A percentile compares a stretch with the other conserved stretches of the same genome.
phyloP scores from a whole-genome alignment of 2,797 vertebrate genomes.

The Pteronotus mesoamericanus region DNA sequence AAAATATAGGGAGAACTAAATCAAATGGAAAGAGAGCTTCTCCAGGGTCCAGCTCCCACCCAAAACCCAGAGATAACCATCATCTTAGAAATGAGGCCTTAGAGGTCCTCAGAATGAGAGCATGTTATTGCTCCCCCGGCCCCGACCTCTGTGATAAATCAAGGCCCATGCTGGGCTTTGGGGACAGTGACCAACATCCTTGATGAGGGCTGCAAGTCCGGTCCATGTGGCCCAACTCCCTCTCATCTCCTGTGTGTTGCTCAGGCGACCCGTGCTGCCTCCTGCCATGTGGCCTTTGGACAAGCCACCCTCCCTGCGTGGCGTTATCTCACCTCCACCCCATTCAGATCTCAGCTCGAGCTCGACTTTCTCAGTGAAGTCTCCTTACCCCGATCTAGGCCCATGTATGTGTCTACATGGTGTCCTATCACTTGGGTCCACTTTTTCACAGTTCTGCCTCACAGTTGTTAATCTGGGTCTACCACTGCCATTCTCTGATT shows the following conservation, averaged over 20 bases:
- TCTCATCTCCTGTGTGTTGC: neutral
- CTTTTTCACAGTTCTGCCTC: neutral
- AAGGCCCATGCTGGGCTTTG: neutral
- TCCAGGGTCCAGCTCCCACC: neutral
- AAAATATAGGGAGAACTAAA: neutral
- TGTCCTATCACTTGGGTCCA: fast-evolving
- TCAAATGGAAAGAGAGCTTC: neutral
- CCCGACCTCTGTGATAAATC: neutral
- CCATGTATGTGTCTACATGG: neutral
- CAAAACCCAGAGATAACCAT: neutral
- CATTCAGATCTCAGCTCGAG: neutral
- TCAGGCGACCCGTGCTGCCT: neutral
- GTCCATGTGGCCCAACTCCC: fast-evolving
- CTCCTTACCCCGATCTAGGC: neutral
- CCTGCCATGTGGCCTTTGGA: neutral
- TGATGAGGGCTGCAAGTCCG: neutral
- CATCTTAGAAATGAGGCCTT: neutral
- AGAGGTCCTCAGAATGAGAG: neutral
- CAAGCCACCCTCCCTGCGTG: neutral
- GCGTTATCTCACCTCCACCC: neutral
- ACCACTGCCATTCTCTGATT: neutral
- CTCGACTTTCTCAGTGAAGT: neutral
- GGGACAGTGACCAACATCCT: neutral
- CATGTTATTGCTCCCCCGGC: neutral
- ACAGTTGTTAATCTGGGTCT: neutral